Evolutionary conservation across 2,888 invertebrate genomes (phyloP), one percentile per base, ranked within the genome.

Genomic region (Galerucella calmariensis): DNA sequence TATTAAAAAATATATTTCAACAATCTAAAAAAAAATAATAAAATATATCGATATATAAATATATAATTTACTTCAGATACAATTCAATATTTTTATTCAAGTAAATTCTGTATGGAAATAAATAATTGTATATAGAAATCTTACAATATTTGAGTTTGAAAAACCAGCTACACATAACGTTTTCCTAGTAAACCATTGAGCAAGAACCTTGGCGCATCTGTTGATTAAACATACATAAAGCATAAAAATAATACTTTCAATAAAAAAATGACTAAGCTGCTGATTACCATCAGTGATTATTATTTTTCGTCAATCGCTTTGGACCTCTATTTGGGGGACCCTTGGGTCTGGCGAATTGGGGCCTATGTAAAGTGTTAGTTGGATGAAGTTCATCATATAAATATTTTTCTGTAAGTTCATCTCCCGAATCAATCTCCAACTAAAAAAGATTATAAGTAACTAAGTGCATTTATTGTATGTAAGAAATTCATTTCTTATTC

Each of bases 341-440:
- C 88, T 97, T 98, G 1, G 99, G 99, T 88, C 97, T 97, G 76
- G 96, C 95, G 89, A 99, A 99, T 82, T 97, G 95, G 20, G 95
- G 96, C 80, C 94, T 91, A 86, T 96, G 94, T 59, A 96, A 90
- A 86, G 93, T 95, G 83, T 94, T 92, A 86, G 96, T 96, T 0
- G 98, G 98, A 87, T 99, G 97, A 74, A 99, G 91, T 88, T 98
- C 97, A 82, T 98, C 97, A 85, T 96, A 93, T 14, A 99, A 89
- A 88, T 92, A 97, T 81, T 94, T 94, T 87, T 97, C 96, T 0
- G 95, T 96, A 78, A 99, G 88, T 86, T 99, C 98, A 79, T 92
- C 92, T 10, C 95, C 95, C 80, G 93, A 93, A 85, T 97, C 97
- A 78, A 97, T 94, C 91, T 98, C 97, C 85, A 98, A 88, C 97